Evolutionary conservation across 2,888 invertebrate genomes (phyloP), one percentile per base, ranked within the genome.

Genomic region (Phyto melanocephala): DNA sequence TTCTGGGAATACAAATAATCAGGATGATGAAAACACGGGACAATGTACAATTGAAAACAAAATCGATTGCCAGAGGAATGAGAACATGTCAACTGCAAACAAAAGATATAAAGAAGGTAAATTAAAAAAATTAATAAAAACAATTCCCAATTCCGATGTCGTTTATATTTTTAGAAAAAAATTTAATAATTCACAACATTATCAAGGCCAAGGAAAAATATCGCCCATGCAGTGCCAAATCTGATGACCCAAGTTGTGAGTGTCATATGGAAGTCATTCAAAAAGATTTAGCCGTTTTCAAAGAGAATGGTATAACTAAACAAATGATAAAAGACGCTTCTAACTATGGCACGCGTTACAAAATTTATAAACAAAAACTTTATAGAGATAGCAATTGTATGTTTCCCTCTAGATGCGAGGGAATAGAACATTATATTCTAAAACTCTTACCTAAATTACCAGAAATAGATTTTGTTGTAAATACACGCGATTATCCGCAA

Each of bases 401-500:
- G 93, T 99, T 99, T 91, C 98, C 98, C 42, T 94, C 97, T 13
- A 93, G 99, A 86, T 99, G 98, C 91, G 92, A 94, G 80, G 98
- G 98, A 11, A 93, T 98, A 33, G 98, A 99, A 91, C 94, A 98
- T 90, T 99, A 98, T 88, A 90, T 99, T 20, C 91, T 93, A 71
- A 93, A 94, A 86, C 87, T 97, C 5, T 92, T 96, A 50, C 89
- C 93, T 6, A 93, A 94, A 83, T 90, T 98, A 67, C 95, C 96
- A 0, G 93, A 99, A 89, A 94, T 95, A 92, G 98, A 99, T 90
- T 91, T 99, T 81, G 92, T 97, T 13, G 91, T 99, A 20, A 99
- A 99, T 89, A 96, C 96, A 0, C 93, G 97, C 78, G 99, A 99
- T 91, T 98, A 97, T 95, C 98, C 99, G 3, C 98, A 98, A 92